Evolutionary conservation across 1,140 invertebrate species (phyloP).

Genomic region (Ostrea edulis): DNA sequence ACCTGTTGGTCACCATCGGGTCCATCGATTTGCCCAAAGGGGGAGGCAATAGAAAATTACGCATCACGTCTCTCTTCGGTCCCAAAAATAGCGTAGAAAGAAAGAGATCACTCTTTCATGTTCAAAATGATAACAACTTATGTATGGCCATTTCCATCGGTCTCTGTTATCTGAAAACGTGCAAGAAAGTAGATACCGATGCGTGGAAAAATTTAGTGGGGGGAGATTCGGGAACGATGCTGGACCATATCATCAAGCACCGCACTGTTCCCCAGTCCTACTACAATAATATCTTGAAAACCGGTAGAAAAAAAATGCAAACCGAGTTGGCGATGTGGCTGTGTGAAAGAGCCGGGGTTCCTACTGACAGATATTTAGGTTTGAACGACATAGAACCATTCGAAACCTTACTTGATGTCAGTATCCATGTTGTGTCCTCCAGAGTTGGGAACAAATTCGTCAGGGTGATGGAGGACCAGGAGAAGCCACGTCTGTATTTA

Average conservation of each 20-base stretch:
- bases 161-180: slow-evolving; percentile 46
- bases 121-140: slow-evolving; percentile 36
- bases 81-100: slow-evolving; percentile 37
- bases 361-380: slow-evolving; percentile 32
- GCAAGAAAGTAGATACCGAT: slow-evolving; percentile 38
- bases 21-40: slow-evolving; percentile 41
- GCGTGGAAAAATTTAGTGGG: slow-evolving; percentile 38
- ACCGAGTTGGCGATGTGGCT: slow-evolving; percentile 24
- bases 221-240: slow-evolving; percentile 16
- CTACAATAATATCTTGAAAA: slow-evolving; percentile 40
- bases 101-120: slow-evolving; percentile 47
- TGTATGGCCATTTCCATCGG: slow-evolving; percentile 45
- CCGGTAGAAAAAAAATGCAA: slow-evolving; percentile 22
- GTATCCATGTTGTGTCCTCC: slow-evolving; percentile 42
- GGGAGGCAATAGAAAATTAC: slow-evolving; percentile 28
- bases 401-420: slow-evolving; percentile 46
- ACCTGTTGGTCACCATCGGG: slow-evolving; percentile 38
- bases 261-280: slow-evolving; percentile 36
- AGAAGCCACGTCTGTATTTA: slow-evolving; percentile 19
- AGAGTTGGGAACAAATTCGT: slow-evolving; percentile 51
- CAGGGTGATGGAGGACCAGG: slow-evolving; percentile 34
- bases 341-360: not conserved
- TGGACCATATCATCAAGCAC: slow-evolving; percentile 35
- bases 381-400: slow-evolving; percentile 52
- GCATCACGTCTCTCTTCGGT: slow-evolving; percentile 44